Conservation (phyloP, 2,113 vertebrate species). For the Eolophus roseicapilla region DNA sequence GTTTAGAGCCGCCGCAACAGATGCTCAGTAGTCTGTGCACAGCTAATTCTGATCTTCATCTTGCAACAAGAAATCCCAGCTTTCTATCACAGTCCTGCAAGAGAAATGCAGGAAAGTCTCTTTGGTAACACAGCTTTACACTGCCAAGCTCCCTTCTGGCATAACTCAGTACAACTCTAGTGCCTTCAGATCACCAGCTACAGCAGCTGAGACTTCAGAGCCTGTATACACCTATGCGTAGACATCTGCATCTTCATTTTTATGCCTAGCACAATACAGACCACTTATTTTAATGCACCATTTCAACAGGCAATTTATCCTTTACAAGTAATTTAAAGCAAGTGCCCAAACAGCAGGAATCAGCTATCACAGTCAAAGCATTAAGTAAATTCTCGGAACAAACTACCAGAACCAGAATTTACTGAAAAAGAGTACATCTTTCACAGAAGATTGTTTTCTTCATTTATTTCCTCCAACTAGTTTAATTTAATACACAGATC, state of each 20-base stretch:
- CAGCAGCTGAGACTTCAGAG: accelerated
- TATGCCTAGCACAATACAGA: background rate
- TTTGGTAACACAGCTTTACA: background rate
- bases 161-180: background rate
- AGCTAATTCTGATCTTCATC: background rate
- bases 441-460: background rate
- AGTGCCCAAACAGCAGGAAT: background rate
- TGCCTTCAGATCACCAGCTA: background rate
- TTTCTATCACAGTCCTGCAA: background rate
- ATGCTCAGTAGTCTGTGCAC: background rate
- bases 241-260: background rate
- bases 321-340: background rate
- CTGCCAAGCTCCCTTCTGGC: background rate
- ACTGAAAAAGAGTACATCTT: background rate
- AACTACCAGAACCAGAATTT: background rate
- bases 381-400: background rate
- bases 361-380: background rate
- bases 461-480: background rate
- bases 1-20: background rate
- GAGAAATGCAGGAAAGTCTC: background rate
- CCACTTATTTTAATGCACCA: background rate
- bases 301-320: background rate
- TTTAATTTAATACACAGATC: background rate
- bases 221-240: background rate
- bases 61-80: background rate